phyloP scores from a whole-genome alignment of 2,888 invertebrate species.

The Leptinotarsa rubiginosa region DNA sequence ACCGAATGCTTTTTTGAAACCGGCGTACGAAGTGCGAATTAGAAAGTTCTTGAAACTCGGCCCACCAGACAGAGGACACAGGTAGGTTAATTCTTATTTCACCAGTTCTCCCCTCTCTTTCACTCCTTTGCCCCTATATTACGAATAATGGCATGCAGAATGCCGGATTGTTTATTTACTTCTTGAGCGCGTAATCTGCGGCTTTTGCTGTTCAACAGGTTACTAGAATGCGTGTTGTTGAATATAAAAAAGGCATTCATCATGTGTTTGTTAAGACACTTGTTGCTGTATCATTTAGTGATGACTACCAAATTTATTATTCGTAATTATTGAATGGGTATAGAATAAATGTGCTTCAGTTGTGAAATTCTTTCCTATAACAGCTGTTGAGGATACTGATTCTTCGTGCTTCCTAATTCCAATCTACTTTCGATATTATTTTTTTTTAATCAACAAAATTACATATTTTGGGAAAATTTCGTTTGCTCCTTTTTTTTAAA shows the following conservation, averaged over 20 bases:
- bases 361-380: no score
- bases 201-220: slow-evolving; percentile 15
- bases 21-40: slow-evolving; percentile 26
- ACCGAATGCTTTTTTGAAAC: slow-evolving; percentile 30
- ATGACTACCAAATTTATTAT: no score
- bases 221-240: background rate
- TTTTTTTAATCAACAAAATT: no score
- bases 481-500: no score
- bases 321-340: no score
- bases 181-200: background rate
- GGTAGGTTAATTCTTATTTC: slow-evolving; percentile 21
- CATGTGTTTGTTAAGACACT: background rate
- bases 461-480: no score
- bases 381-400: no score
- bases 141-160: background rate
- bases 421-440: no score
- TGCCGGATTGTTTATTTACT: slow-evolving; percentile 4
- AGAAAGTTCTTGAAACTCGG: slow-evolving; percentile 31
- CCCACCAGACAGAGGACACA: slow-evolving; percentile 6
- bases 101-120: background rate
- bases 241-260: background rate
- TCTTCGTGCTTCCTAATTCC: no score
- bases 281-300: slow-evolving; percentile 3
- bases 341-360: no score
- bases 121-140: background rate